Evolutionary conservation across 2,113 vertebrate genomes (phyloP).

Genomic region (Oxyura jamaicensis): DNA sequence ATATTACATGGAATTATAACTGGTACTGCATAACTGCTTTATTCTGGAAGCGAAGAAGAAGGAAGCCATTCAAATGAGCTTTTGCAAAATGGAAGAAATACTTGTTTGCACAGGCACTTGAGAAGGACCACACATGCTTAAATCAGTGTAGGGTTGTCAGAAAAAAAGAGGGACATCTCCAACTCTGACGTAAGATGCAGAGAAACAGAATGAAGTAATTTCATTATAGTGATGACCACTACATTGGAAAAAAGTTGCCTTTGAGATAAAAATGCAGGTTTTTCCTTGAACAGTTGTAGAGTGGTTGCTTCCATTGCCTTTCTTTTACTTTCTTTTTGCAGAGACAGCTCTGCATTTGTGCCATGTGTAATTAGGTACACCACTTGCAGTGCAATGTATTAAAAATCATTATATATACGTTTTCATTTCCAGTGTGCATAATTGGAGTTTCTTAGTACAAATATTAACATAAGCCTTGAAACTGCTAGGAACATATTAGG

Average conservation of each 20-base stretch:
- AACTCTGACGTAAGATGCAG: neutral
- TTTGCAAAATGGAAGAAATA: neutral
- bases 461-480: neutral
- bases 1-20: neutral
- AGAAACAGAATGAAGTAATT: neutral
- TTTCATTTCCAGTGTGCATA: neutral
- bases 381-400: neutral
- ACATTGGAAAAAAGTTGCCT: neutral
- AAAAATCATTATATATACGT: neutral
- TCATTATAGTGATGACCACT: neutral
- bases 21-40: neutral
- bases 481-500: neutral
- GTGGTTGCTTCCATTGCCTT: neutral
- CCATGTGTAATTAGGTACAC: neutral
- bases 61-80: neutral
- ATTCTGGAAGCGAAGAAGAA: neutral
- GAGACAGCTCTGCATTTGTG: neutral
- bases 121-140: neutral
- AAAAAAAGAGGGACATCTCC: neutral
- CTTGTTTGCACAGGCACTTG: neutral
- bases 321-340: neutral
- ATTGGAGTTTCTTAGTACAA: neutral
- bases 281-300: neutral
- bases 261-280: neutral
- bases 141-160: neutral